A percentile compares a stretch with the other conserved stretches of the same genome.
Evolutionary conservation across 2,888 invertebrate species (phyloP).

Genomic region (Dryococelus australis): DNA sequence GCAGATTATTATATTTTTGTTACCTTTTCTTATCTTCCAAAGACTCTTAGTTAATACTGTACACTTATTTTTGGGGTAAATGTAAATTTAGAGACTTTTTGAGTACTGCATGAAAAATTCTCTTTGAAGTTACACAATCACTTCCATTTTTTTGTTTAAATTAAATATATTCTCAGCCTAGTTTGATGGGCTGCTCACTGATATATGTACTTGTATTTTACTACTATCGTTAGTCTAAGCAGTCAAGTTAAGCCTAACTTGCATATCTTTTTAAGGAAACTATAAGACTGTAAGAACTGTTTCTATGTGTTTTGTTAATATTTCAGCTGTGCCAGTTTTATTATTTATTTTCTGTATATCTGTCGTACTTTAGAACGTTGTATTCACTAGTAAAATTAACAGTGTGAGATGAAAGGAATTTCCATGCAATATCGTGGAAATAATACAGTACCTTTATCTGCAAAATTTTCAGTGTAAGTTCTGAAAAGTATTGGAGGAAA

Average conservation of each 20-base stretch:
- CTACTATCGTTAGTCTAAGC: not conserved
- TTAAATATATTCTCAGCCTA: too few relatives aligned
- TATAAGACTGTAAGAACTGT: not conserved
- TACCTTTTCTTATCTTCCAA: not conserved
- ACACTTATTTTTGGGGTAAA: not conserved
- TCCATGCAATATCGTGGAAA: not conserved
- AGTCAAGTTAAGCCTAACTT: not conserved
- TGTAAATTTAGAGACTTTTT: too few relatives aligned
- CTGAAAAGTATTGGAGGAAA: not conserved
- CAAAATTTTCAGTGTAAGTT: too few relatives aligned
- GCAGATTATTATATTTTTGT: not conserved
- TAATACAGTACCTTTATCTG: not conserved
- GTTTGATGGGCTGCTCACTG: too few relatives aligned
- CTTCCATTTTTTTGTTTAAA: too few relatives aligned
- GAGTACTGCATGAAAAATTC: not conserved
- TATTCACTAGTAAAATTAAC: too few relatives aligned
- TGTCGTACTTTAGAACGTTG: too few relatives aligned
- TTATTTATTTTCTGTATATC: too few relatives aligned
- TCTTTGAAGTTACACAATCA: too few relatives aligned
- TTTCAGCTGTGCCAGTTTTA: too few relatives aligned
- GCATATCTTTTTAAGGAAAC: not conserved
- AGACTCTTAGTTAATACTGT: not conserved
- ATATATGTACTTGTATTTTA: not conserved
- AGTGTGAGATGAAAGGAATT: not conserved
- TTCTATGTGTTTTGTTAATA: not conserved